These are phyloP conservation scores for Drosophila mayri DNA, from an alignment of 1,140 invertebrate species.

Conservation along the genomic window DNA sequence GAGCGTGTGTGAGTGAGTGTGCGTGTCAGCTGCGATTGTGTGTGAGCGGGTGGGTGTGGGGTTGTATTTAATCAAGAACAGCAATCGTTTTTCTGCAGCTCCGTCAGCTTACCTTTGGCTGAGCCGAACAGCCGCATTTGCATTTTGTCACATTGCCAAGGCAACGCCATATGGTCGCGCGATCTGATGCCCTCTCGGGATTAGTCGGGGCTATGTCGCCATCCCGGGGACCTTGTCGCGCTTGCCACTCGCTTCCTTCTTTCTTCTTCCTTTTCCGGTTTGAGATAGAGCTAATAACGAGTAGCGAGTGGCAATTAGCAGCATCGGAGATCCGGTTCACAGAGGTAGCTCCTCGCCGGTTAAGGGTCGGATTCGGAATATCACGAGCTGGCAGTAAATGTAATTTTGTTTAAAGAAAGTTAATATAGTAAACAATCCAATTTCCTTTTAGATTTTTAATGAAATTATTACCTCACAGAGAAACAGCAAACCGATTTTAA, in stretches of 20 bases:
- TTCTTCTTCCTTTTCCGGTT: not conserved
- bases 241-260: not conserved
- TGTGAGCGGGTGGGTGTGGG: not conserved
- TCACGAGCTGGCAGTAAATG: too few species aligned
- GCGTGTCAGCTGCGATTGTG: slow-evolving; percentile 7
- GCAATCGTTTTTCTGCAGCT: slow-evolving; percentile 48
- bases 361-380: not conserved
- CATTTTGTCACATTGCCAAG: slow-evolving; percentile 78
- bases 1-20: slow-evolving; percentile 8
- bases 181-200: slow-evolving; percentile 41
- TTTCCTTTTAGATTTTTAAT: not conserved
- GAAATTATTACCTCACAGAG: too few species aligned
- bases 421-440: accelerated
- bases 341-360: too few species aligned
- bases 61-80: slow-evolving; percentile 53
- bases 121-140: slow-evolving; percentile 51
- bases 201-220: not conserved
- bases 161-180: slow-evolving; percentile 69
- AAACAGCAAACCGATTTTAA: not conserved
- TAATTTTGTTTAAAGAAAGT: too few species aligned
- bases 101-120: slow-evolving; percentile 41
- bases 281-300: not conserved
- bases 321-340: not conserved
- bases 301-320: not conserved
- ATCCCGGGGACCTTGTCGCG: not conserved